phyloP scores from a whole-genome alignment of 1,140 invertebrate genomes.

The Bombus waltoni region DNA sequence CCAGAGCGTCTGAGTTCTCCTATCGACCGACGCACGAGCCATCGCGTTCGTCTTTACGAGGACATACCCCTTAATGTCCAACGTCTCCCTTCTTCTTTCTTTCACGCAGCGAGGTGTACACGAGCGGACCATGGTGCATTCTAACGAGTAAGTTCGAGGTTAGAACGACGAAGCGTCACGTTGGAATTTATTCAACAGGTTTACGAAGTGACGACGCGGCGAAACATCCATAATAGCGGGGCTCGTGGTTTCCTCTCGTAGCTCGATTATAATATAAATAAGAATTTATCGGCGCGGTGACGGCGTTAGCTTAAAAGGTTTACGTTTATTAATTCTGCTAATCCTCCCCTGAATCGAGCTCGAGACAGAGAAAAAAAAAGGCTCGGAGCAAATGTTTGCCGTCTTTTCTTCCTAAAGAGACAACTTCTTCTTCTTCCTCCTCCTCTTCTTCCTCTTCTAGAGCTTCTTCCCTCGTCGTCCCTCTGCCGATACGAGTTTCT shows the following conservation, averaged over 20 bases:
- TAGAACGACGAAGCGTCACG: slow-evolving; percentile 58
- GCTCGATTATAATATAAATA: slow-evolving; percentile 79
- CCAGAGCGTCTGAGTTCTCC: neutral
- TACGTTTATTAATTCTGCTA: slow-evolving; percentile 80
- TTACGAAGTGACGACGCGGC: slow-evolving; percentile 81
- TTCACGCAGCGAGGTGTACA: slow-evolving; percentile 12
- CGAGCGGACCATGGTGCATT: slow-evolving; percentile 17
- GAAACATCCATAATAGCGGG: slow-evolving; percentile 77
- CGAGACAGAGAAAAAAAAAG: neutral
- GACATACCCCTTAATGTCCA: slow-evolving; percentile 14
- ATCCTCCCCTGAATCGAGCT: slow-evolving; percentile 66
- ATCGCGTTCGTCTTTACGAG: slow-evolving; percentile 31
- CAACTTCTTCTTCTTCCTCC: slow-evolving; percentile 56
- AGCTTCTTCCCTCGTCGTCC: neutral
- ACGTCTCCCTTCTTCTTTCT: neutral
- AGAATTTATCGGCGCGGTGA: slow-evolving; percentile 76
- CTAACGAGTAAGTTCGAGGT: slow-evolving; percentile 64
- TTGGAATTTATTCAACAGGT: slow-evolving; percentile 77
- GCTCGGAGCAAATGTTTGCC: slow-evolving; percentile 15
- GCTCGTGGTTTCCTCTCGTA: slow-evolving; percentile 48
- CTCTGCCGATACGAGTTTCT: neutral
- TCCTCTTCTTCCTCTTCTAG: neutral
- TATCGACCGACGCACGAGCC: neutral
- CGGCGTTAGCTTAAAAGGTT: slow-evolving; percentile 78
- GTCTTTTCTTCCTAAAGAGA: slow-evolving; percentile 28